Conservation (phyloP, 1,140 invertebrate genomes). For the Brachionus rotundiformis region DNA sequence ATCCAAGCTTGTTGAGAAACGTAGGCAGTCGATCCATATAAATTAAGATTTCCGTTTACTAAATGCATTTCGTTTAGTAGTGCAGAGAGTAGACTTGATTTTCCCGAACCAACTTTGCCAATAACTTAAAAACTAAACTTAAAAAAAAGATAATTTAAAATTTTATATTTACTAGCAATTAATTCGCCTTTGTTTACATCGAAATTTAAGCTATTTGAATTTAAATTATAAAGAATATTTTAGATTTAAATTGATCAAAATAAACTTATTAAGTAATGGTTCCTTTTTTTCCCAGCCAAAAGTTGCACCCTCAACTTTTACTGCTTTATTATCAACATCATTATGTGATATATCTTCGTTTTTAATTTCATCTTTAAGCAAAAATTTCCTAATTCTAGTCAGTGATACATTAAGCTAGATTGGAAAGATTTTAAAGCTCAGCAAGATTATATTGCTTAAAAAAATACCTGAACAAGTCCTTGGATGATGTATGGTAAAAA, state of each 20-base stretch:
- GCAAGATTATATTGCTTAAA: neutral
- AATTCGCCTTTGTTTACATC: constrained; percentile 59
- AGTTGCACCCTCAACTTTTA: constrained; percentile 12
- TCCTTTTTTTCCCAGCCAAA: constrained; percentile 36
- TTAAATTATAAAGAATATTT: neutral
- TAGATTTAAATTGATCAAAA: neutral
- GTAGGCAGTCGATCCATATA: constrained; percentile 73
- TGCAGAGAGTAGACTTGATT: constrained; percentile 83
- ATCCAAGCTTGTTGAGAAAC: constrained; percentile 73
- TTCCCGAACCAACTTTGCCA: constrained; percentile 83
- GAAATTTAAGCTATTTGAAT: constrained; percentile 27
- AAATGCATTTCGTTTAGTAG: constrained; percentile 84
- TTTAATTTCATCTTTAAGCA: constrained; percentile 50
- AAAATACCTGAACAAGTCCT: constrained; percentile 28
- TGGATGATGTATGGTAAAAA: constrained; percentile 68
- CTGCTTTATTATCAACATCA: neutral
- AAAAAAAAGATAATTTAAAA: neutral
- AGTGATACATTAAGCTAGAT: constrained; percentile 48
- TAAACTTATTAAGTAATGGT: neutral
- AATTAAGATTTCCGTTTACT: constrained; percentile 72
- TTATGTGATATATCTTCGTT: constrained; percentile 14
- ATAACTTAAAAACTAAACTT: constrained; percentile 66
- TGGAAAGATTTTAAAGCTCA: neutral
- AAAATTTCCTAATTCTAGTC: constrained; percentile 36
- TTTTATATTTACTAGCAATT: constrained; percentile 67